A percentile compares a stretch with the other conserved stretches of the same genome.
These are phyloP conservation scores for Hemicordylus capensis DNA, from an alignment of 2,113 vertebrate genomes.

Conservation along the genomic window DNA sequence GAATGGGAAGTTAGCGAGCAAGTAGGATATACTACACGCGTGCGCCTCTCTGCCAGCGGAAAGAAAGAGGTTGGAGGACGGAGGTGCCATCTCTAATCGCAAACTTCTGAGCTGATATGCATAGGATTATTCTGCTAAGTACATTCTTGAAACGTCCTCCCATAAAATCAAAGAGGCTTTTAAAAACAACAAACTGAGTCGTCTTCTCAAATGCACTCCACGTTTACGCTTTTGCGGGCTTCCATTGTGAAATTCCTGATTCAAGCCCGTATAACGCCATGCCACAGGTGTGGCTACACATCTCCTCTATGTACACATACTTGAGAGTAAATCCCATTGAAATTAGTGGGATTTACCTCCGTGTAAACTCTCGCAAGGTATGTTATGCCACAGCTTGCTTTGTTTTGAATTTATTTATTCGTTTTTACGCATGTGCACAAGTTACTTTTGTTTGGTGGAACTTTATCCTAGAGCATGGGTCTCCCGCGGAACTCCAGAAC, in stretches of 20 bases:
- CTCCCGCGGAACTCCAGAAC: too few species aligned
- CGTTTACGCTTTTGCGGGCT: neutral
- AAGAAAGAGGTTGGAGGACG: too few species aligned
- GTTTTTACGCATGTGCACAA: neutral
- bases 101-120: neutral
- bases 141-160: neutral
- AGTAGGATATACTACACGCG: neutral
- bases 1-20: neutral
- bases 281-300: too few species aligned
- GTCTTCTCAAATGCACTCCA: neutral
- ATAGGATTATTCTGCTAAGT: neutral
- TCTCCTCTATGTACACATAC: neutral
- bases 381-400: neutral
- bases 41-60: neutral
- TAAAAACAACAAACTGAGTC: neutral
- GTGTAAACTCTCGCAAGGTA: too few species aligned
- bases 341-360: neutral
- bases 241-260: neutral
- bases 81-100: neutral
- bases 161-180: neutral
- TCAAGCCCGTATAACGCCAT: neutral
- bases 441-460: too few species aligned
- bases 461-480: too few species aligned
- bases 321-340: neutral
- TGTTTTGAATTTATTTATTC: neutral